These are phyloP conservation scores for Zygaena filipendulae DNA, from an alignment of 2,888 invertebrate genomes.

Conservation along the genomic window DNA sequence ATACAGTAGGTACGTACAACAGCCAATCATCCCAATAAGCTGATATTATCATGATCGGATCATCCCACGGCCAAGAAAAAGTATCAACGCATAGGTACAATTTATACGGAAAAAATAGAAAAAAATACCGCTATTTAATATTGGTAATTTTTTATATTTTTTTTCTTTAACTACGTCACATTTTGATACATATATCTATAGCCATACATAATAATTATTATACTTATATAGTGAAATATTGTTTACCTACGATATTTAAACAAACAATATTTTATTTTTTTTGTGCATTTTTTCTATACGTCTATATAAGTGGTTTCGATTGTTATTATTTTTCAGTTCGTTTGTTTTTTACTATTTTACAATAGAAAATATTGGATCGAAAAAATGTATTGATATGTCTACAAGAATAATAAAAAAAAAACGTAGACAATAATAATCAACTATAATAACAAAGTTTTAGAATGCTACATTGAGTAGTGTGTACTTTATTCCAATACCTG, in stretches of 20 bases:
- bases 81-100: slow-evolving; percentile 24
- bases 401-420: no score
- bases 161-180: background rate
- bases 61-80: slow-evolving; percentile 39
- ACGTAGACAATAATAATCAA: no score
- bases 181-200: slow-evolving; percentile 2
- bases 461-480: no score
- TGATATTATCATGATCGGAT: slow-evolving; percentile 27
- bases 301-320: no score
- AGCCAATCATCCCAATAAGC: background rate
- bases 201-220: slow-evolving; percentile 2
- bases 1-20: no score
- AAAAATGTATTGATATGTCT: slow-evolving; percentile 26
- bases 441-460: no score
- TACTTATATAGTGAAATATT: slow-evolving; percentile 5
- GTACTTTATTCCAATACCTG: no score
- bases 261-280: background rate
- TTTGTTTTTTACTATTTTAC: background rate
- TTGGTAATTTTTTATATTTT: slow-evolving; percentile 4
- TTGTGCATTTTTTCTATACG: background rate
- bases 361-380: background rate
- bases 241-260: background rate
- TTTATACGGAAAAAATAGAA: no score
- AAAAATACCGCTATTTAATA: no score
- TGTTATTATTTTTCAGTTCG: no score